Evolutionary conservation across 1,140 invertebrate species (phyloP).

Genomic region (Sarcophaga bullata): DNA sequence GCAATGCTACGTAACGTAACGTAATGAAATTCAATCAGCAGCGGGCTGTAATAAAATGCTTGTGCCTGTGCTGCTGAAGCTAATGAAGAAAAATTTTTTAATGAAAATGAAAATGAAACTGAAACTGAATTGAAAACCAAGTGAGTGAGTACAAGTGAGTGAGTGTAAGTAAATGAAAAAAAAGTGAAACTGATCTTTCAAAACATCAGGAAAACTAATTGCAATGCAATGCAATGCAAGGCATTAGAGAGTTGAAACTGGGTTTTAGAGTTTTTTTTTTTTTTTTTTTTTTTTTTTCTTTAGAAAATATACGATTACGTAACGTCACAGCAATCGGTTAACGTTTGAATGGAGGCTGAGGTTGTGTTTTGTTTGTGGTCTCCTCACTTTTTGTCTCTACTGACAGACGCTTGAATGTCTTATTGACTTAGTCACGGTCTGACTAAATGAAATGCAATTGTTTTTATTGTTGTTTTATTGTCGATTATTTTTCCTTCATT

Average conservation of each 20-base stretch:
- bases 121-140: too few relatives aligned
- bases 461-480: neutral
- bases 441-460: conserved; percentile 10
- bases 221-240: neutral
- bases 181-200: neutral
- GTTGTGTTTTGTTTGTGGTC: neutral
- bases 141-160: too few relatives aligned
- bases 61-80: neutral
- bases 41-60: too few relatives aligned
- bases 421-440: neutral
- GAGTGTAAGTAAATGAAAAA: too few relatives aligned
- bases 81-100: neutral
- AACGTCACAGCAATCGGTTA: neutral
- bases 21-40: too few relatives aligned
- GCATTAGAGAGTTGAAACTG: conserved; percentile 11
- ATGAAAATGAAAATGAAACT: too few relatives aligned
- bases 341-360: neutral
- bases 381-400: too few relatives aligned
- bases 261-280: too few relatives aligned
- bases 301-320: neutral
- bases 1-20: too few relatives aligned
- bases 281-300: too few relatives aligned
- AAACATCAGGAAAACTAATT: neutral
- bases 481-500: neutral
- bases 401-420: too few relatives aligned